phyloP scores from a whole-genome alignment of 1,140 invertebrate species.

The Trinorchestia longiramus region DNA sequence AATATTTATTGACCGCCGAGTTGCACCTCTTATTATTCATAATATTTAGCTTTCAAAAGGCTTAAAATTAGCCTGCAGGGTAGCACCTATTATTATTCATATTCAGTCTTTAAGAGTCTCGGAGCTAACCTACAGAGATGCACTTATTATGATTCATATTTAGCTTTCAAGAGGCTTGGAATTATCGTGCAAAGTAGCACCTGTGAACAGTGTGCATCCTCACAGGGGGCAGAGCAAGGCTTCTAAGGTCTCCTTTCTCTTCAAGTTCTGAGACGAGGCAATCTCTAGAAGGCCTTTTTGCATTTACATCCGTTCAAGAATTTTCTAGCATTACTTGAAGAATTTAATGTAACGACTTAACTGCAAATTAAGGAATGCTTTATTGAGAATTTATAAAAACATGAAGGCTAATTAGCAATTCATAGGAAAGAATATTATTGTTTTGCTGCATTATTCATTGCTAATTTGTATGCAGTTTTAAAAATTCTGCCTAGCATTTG shows the following conservation, averaged over 20 bases:
- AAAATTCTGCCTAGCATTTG: background rate
- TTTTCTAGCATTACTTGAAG: background rate
- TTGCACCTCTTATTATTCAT: no score
- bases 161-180: no score
- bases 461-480: background rate
- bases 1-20: no score
- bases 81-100: no score
- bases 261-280: background rate
- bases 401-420: background rate
- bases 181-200: no score
- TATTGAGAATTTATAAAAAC: background rate
- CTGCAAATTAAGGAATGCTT: background rate
- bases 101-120: no score
- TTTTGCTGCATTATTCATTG: background rate
- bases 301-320: background rate
- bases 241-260: background rate
- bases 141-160: no score
- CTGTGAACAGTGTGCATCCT: background rate
- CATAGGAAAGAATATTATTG: background rate
- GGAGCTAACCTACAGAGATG: no score
- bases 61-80: no score
- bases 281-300: background rate
- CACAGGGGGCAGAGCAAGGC: background rate
- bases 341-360: background rate
- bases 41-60: no score